Base-by-base conservation (phyloP, 53 echinoderm and acorn worm genomes). In the Astropecten irregularis region DNA sequence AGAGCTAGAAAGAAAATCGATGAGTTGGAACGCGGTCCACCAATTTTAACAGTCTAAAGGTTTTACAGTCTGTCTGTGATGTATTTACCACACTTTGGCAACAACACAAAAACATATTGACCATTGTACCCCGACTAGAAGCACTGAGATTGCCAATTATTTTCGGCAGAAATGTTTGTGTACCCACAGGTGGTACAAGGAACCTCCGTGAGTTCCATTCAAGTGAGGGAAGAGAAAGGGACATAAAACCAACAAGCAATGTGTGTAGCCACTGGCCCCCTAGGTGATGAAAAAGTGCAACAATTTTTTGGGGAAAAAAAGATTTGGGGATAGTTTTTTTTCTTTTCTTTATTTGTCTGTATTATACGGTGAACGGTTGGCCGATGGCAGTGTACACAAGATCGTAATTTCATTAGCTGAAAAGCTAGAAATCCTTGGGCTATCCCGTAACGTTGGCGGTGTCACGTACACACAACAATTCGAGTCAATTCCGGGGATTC, bases 91-190 rank as follows among this genome's bases (percentile, higher is more conserved):
- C 31, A 29, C 29, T 16, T 18, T 18, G 61, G 60, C 18, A 47
- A 11, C 26, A 61, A 48, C 33, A 47, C n/a, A n/a, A n/a, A n/a
- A 27, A 18, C 46, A 8, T n/a, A 11, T 60, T 31, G 49, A 42
- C 19, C 46, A 68, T 3, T 21, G 9, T 42, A 34, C 79, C 61
- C 79, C 21, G 29, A 11, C 60, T 44, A 9, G 14, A 21, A 31
- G n/a, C 48, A 61, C 16, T 61, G n/a, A 62, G 19, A 62, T 57
- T 40, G 74, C 34, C 74, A 56, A 56, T 74, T 74, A 74, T 55
- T 54, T 36, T 22, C 57, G 56, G 34, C 52, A 74, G 39, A 56
- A 73, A 40, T 57, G 57, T 57, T 74, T 74, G 57, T 16, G 39
- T 39, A 15, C 55, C 57, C 74, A 0, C 16, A 57, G 74, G 74